Conservation (phyloP, 2,113 vertebrate genomes). For the Mastomys natalensis region DNA sequence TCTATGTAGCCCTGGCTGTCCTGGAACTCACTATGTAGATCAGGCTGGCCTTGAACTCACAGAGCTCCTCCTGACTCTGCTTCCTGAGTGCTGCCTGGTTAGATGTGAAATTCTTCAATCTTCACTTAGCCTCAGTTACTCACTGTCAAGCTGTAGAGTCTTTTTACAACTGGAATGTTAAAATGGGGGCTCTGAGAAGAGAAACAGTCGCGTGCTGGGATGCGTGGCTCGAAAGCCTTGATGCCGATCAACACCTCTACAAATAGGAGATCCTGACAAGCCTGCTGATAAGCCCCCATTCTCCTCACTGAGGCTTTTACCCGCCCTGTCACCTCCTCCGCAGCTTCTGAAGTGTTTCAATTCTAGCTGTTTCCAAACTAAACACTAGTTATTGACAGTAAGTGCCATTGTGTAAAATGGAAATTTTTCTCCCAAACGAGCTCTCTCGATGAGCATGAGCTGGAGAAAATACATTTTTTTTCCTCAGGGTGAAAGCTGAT, state of each 20-base stretch:
- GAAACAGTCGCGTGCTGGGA: background rate
- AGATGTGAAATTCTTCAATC: background rate
- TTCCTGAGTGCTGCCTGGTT: background rate
- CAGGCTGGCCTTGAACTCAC: background rate
- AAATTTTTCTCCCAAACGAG: conserved; percentile 48
- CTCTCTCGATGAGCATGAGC: conserved; percentile 34
- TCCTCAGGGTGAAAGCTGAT: conserved; percentile 1
- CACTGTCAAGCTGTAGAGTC: background rate
- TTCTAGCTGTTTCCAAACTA: conserved; percentile 40
- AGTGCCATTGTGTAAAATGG: background rate
- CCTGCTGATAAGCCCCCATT: background rate
- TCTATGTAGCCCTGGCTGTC: background rate
- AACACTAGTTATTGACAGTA: conserved; percentile 51
- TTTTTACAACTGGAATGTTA: background rate
- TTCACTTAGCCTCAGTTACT: background rate
- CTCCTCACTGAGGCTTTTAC: background rate
- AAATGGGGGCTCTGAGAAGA: conserved; percentile 1
- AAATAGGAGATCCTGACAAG: background rate
- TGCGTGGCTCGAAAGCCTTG: background rate
- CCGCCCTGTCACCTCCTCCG: background rate
- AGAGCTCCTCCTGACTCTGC: background rate
- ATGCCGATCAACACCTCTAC: background rate
- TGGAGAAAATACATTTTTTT: conserved; percentile 51
- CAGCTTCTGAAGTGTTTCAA: conserved; percentile 27
- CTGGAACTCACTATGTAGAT: background rate